Evolutionary conservation across 30 jellyfish, hydroid and myxozoan genomes (phyloP).

Genomic region (Catostylus mosaicus): DNA sequence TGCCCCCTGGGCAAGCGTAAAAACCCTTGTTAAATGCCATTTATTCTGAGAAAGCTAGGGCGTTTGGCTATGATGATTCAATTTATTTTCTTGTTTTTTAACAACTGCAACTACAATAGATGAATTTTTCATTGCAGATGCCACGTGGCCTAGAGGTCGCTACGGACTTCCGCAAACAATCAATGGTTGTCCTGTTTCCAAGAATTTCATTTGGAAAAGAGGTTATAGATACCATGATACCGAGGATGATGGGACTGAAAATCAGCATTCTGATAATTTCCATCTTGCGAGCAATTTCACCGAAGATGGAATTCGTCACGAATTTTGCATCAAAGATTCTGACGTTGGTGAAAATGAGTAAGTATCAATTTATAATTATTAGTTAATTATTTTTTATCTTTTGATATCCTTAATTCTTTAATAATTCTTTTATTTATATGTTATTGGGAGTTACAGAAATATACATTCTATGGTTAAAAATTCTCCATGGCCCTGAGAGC

Average conservation of each 20-base stretch:
- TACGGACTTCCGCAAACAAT: conserved; percentile 82
- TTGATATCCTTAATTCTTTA: too few relatives aligned
- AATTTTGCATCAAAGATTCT: conserved; percentile 89
- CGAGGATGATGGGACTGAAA: conserved; percentile 97
- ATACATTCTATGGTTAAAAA: too few relatives aligned
- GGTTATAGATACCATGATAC: conserved; percentile 95
- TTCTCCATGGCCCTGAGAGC: too few relatives aligned
- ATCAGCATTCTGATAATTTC: conserved; percentile 86
- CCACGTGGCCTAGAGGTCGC: conserved; percentile 86
- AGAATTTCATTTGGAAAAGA: conserved; percentile 75
- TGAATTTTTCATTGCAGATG: conserved; percentile 25
- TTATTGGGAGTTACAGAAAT: too few relatives aligned
- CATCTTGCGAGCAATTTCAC: conserved; percentile 91
- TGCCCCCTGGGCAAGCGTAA: too few relatives aligned
- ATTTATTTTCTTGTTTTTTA: too few relatives aligned
- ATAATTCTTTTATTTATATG: too few relatives aligned
- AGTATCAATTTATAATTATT: not conserved
- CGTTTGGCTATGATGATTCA: too few relatives aligned
- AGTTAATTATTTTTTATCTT: not conserved
- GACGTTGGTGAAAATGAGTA: conserved; percentile 71
- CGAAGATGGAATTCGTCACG: conserved; percentile 96
- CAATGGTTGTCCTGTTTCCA: conserved; percentile 82
- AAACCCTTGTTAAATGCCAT: too few relatives aligned
- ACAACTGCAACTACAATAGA: not conserved
- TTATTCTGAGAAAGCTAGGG: too few relatives aligned